These are phyloP conservation scores for Cetoscarus ocellatus DNA, from an alignment of 2,797 vertebrate genomes.

Conservation along the genomic window DNA sequence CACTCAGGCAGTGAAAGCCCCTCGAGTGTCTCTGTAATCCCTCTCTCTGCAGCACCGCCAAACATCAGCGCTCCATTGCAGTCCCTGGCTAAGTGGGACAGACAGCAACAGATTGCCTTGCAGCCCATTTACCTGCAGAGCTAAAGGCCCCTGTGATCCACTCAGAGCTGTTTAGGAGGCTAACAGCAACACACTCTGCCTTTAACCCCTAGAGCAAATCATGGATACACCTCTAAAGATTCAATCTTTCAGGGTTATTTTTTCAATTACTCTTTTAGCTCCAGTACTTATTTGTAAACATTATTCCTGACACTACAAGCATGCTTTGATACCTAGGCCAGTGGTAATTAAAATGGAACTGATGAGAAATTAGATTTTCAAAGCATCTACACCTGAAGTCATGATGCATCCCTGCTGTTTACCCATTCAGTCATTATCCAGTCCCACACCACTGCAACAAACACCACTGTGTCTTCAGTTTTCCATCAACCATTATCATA, in stretches of 20 bases:
- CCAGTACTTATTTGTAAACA: slow-evolving; percentile 14
- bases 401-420: too few relatives aligned
- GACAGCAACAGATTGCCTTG: slow-evolving; percentile 80
- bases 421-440: too few relatives aligned
- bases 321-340: slow-evolving; percentile 18
- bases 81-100: slow-evolving; percentile 65
- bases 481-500: too few relatives aligned
- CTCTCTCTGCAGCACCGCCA: slow-evolving; percentile 38
- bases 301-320: slow-evolving; percentile 26
- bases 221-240: slow-evolving; percentile 31
- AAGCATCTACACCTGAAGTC: too few relatives aligned
- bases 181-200: slow-evolving; percentile 44
- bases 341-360: slow-evolving; percentile 7
- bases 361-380: too few relatives aligned
- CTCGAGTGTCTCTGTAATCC: slow-evolving; percentile 53
- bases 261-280: slow-evolving; percentile 43
- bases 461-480: too few relatives aligned
- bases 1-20: slow-evolving; percentile 22
- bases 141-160: slow-evolving; percentile 67
- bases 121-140: slow-evolving; percentile 69
- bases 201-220: slow-evolving; percentile 33
- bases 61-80: slow-evolving; percentile 44
- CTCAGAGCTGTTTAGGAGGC: slow-evolving; percentile 58
- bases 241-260: slow-evolving; percentile 34
- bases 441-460: too few relatives aligned